Evolutionary conservation across 2,888 invertebrate species (phyloP), one percentile per base, ranked within the genome.

Genomic region (Athalia rosae): DNA sequence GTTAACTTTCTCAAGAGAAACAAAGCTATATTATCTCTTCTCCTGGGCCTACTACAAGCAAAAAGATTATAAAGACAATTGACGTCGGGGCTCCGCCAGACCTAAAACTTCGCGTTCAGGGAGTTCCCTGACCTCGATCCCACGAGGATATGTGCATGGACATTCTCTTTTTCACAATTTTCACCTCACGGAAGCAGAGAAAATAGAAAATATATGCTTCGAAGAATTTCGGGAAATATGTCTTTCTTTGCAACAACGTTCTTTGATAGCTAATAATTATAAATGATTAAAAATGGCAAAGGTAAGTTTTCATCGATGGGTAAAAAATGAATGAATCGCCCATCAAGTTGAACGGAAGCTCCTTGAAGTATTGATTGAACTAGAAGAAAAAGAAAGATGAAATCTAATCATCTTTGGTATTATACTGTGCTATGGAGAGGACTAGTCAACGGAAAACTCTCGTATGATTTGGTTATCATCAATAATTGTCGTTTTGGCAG

Each of bases 51-150:
- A 2, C 58, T 56, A n/a, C n/a, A n/a, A 71, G 71, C 71, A 43
- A 58, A 7, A 45, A 58, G 50, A 58, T 71, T 71, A 71, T 71
- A 43, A 13, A 71, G 58, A 58, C 45, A 56, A 56, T 58, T 71
- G 8, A 58, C 45, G 59, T 71, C 15, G 71, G 71, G 43, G 11
- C 45, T 58, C 6, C 45, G 58, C 58, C 71, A 71, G 13, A 43
- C 47, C 43, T 15, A 58, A 71, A 56, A 43, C 45, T 15, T 53
- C 45, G 58, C 58, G 43, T 71, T 67, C 56, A n/a, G 58, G 58
- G 58, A 56, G 58, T 71, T 28, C 15, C 43, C 71, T 58, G 67
- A 53, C 53, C 67, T 67, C 67, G 67, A 67, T 67, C 48, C 41
- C 28, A 3, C 28, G 28, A 1, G 28, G 50, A 11, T 67, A 50